phyloP scores from a whole-genome alignment of 1,140 invertebrate species.

The Drosophila obscura region DNA sequence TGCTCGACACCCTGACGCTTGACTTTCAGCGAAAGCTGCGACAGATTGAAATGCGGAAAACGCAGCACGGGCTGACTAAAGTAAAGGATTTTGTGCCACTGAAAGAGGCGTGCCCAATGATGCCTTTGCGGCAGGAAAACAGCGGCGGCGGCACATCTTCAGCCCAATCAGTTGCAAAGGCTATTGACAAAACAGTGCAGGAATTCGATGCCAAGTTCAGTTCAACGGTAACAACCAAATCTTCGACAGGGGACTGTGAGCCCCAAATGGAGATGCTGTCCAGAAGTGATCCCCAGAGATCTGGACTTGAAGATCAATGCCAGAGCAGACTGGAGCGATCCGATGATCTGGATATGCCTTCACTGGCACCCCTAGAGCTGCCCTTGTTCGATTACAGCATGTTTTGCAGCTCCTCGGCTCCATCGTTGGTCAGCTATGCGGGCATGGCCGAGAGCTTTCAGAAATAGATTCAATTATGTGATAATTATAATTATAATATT shows the following conservation, averaged over 20 bases:
- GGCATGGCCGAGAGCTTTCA: conserved; percentile 66
- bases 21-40: conserved; percentile 72
- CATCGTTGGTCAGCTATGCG: conserved; percentile 58
- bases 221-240: conserved; percentile 33
- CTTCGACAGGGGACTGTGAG: conserved; percentile 29
- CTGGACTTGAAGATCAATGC: conserved; percentile 20
- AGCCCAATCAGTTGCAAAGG: conserved; percentile 75
- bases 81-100: conserved; percentile 73
- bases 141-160: conserved; percentile 41
- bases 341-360: conserved; percentile 63
- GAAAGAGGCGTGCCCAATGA: conserved; percentile 60
- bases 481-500: conserved; percentile 5
- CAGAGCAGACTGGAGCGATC: conserved; percentile 11
- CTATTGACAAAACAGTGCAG: conserved; percentile 78
- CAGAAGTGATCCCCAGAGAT: conserved; percentile 26
- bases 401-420: conserved; percentile 66
- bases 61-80: conserved; percentile 68
- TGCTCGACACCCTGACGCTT: conserved; percentile 68
- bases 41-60: conserved; percentile 76
- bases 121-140: conserved; percentile 61
- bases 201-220: conserved; percentile 78
- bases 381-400: conserved; percentile 74
- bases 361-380: conserved; percentile 69
- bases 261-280: conserved; percentile 46
- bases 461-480: conserved; percentile 50